phyloP scores from a whole-genome alignment of 53 echinoderm and acorn worm species.

The Stichopus horrens region DNA sequence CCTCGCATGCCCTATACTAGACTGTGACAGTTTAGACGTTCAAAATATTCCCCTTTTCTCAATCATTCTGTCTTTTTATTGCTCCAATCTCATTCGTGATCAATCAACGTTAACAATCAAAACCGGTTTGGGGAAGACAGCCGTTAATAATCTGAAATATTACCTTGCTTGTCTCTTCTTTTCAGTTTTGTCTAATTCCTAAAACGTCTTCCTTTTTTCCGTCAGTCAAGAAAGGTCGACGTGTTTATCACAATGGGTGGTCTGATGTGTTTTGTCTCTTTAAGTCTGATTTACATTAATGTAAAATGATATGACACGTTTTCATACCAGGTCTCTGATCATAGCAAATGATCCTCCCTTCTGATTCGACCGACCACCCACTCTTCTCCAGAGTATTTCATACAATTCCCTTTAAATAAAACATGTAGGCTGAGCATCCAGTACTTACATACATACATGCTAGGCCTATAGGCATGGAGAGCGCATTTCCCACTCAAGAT shows the following conservation, averaged over 20 bases:
- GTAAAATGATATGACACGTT: slow-evolving; percentile 11
- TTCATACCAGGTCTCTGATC: background rate
- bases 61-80: no score
- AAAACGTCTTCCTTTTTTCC: no score
- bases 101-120: background rate
- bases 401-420: no score
- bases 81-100: background rate
- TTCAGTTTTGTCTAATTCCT: no score
- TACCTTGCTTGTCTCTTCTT: no score
- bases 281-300: slow-evolving; percentile 6
- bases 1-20: no score
- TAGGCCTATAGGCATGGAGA: no score
- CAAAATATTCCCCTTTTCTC: no score
- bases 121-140: background rate
- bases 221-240: background rate
- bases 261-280: background rate
- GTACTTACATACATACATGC: no score
- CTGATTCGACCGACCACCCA: background rate
- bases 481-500: no score
- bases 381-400: background rate
- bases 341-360: background rate
- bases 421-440: no score
- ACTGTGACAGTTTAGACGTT: no score
- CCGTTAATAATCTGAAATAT: background rate
- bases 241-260: background rate